These are phyloP conservation scores for Leucoraja ocellata DNA, from an alignment of 2,797 vertebrate species.

Conservation along the genomic window DNA sequence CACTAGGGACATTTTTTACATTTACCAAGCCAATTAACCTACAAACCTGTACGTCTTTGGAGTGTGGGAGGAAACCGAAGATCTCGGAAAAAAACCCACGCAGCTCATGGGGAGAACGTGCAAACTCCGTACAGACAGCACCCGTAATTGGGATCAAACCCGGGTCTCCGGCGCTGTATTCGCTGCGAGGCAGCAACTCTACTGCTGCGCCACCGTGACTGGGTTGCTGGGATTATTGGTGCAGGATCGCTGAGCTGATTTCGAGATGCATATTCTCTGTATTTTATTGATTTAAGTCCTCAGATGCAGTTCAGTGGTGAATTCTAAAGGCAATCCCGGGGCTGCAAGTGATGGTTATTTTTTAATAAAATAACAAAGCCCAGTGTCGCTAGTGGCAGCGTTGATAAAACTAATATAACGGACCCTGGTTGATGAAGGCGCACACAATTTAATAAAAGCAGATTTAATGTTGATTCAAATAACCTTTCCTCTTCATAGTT, in stretches of 20 bases:
- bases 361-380: not conserved
- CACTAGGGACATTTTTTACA: too few relatives aligned
- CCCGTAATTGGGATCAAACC: too few relatives aligned
- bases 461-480: conserved; percentile 14
- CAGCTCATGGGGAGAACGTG: too few relatives aligned
- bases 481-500: not conserved
- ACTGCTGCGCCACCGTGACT: too few relatives aligned
- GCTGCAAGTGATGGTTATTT: not conserved
- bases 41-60: too few relatives aligned
- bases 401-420: conserved; percentile 11
- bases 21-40: too few relatives aligned
- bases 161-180: too few relatives aligned
- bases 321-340: not conserved
- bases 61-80: too few relatives aligned
- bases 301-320: not conserved
- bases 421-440: not conserved
- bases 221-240: not conserved
- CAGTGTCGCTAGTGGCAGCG: not conserved
- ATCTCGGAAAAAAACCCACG: too few relatives aligned
- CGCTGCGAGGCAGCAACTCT: too few relatives aligned
- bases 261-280: not conserved
- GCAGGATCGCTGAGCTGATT: not conserved
- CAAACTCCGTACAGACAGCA: too few relatives aligned
- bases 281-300: not conserved
- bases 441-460: not conserved